These are phyloP conservation scores for Coreius guichenoti DNA, from an alignment of 2,797 vertebrate species.

Conservation along the genomic window DNA sequence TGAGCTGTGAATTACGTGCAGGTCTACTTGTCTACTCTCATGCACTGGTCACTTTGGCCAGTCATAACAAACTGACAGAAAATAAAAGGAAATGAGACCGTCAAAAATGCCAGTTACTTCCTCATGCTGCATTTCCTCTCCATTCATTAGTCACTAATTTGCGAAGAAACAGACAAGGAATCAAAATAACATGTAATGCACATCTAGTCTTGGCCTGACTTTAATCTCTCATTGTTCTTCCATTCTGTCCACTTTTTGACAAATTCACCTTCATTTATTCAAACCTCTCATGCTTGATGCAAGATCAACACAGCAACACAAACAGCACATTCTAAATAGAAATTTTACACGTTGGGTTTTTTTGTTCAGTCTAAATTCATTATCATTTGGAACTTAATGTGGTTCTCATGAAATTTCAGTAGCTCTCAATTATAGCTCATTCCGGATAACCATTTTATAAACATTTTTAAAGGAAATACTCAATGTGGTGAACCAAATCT, in stretches of 20 bases:
- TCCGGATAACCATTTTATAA: not conserved
- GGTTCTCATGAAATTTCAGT: not conserved
- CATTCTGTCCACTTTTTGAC: not conserved
- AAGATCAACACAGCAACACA: not conserved
- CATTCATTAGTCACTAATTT: not conserved
- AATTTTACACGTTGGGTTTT: not conserved
- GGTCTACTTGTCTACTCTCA: not conserved
- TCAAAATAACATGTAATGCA: not conserved
- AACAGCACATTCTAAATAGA: not conserved
- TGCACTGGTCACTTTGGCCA: not conserved
- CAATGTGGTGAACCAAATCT: not conserved
- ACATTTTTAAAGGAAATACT: not conserved
- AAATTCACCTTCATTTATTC: not conserved
- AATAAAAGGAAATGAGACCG: not conserved
- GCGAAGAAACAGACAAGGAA: not conserved
- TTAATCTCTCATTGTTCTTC: not conserved
- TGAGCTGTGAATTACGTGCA: not conserved
- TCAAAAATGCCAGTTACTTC: slow-evolving; percentile 16
- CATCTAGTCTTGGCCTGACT: not conserved
- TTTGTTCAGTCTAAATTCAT: not conserved
- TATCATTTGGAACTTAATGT: not conserved
- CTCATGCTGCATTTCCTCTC: slow-evolving; percentile 2
- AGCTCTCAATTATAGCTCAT: not conserved
- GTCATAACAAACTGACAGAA: slow-evolving; percentile 10
- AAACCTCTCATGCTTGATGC: not conserved